These are phyloP conservation scores for Flabesymbios commensalis DNA, from an alignment of 2,888 invertebrate species.

Conservation along the genomic window DNA sequence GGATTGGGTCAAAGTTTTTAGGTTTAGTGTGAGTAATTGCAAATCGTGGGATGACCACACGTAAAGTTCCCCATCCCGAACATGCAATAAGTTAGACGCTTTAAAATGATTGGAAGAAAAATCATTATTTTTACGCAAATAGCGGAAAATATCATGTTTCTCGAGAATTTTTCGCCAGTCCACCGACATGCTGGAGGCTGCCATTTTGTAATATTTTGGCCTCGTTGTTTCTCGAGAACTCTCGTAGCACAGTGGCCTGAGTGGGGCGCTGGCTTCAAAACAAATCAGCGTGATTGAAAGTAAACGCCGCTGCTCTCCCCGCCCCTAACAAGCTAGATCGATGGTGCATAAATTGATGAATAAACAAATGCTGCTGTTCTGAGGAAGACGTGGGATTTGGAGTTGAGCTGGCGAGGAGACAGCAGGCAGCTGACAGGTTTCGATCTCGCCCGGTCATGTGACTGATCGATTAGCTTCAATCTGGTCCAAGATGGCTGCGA, in stretches of 20 bases:
- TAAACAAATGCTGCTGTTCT: no score
- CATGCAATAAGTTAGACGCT: no score
- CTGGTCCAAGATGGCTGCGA: conserved; percentile 63
- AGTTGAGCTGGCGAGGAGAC: no score
- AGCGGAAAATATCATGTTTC: conserved; percentile 44
- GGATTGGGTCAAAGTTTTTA: no score
- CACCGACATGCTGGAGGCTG: conserved; percentile 48
- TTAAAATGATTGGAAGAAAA: no score
- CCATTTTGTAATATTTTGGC: conserved; percentile 38
- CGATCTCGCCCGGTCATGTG: conserved; percentile 56
- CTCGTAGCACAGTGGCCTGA: conserved; percentile 1
- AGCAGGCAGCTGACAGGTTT: conserved; percentile 28
- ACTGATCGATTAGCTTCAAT: conserved; percentile 55
- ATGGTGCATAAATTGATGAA: no score
- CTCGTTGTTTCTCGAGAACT: not conserved
- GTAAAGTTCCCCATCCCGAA: no score
- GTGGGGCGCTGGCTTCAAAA: conserved; percentile 27
- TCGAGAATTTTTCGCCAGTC: conserved; percentile 52
- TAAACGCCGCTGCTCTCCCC: no score
- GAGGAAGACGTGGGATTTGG: no score
- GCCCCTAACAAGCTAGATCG: no score
- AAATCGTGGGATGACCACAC: no score
- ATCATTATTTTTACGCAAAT: conserved; percentile 32
- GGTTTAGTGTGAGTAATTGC: no score
- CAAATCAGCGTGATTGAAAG: conserved; percentile 20